Conservation (phyloP, 2,888 invertebrate species). For the Drosophila yooni region DNA sequence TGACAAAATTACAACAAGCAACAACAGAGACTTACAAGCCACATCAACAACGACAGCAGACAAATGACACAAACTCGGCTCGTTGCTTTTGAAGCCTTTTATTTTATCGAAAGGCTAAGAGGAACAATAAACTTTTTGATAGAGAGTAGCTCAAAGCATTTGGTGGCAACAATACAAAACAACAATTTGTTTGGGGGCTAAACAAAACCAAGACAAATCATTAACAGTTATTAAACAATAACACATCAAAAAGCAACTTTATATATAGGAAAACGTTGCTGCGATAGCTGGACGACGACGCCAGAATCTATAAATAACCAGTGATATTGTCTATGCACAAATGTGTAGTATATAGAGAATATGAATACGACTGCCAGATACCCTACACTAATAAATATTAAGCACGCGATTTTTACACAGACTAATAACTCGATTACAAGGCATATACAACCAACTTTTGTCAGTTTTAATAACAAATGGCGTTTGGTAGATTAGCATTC, state of each 20-base stretch:
- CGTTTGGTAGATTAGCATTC: constrained; percentile 12
- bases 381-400: constrained; percentile 20
- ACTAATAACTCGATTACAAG: neutral
- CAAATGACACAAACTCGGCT: constrained; percentile 64
- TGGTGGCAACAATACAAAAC: constrained; percentile 22
- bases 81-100: constrained; percentile 37
- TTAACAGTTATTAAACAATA: constrained; percentile 78
- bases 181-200: constrained; percentile 34
- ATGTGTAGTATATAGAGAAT: neutral
- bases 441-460: neutral
- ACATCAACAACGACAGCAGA: constrained; percentile 32
- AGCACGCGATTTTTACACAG: neutral
- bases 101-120: constrained; percentile 22
- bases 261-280: constrained; percentile 46
- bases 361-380: constrained; percentile 18
- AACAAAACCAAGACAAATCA: constrained; percentile 67
- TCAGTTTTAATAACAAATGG: constrained; percentile 5
- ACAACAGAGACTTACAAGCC: constrained; percentile 5
- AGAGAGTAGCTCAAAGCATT: constrained; percentile 1
- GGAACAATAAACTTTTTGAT: constrained; percentile 27
- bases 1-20: constrained; percentile 17
- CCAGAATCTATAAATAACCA: constrained; percentile 64
- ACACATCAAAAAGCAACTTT: constrained; percentile 31
- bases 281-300: constrained; percentile 56
- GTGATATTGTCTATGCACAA: constrained; percentile 20